Percentiles rank a stretch among this genome's conserved stretches.
Conservation (phyloP, 2,797 vertebrate genomes). For the Eleutherodactylus coqui region DNA sequence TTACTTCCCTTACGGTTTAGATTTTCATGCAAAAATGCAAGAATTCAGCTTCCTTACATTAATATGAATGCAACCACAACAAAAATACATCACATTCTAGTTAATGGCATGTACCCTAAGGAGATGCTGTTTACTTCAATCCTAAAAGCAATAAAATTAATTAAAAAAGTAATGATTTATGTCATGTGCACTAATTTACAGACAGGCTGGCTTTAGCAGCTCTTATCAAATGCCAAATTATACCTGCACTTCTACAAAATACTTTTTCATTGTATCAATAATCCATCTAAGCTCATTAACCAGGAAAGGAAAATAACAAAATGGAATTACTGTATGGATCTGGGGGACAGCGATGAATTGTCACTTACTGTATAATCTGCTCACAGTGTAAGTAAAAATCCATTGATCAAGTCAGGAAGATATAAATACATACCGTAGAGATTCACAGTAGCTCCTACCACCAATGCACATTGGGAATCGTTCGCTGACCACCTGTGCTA, state of each 20-base stretch:
- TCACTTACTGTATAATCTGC: constrained; percentile 34
- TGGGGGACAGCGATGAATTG: constrained; percentile 20
- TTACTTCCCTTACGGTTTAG: too few relatives aligned
- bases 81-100: background rate
- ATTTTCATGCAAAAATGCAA: background rate
- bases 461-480: background rate
- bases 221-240: background rate
- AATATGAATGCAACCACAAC: background rate
- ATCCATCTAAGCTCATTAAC: constrained; percentile 13
- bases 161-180: background rate
- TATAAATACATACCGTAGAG: background rate
- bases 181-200: background rate
- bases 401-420: constrained; percentile 10
- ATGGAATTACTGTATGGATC: background rate
- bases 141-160: background rate
- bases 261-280: constrained; percentile 1
- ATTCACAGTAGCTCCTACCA: background rate
- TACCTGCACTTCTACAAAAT: background rate
- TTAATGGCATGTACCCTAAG: background rate
- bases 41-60: background rate
- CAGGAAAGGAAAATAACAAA: background rate
- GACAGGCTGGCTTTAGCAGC: background rate
- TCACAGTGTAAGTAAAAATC: background rate
- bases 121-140: background rate
- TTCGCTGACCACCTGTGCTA: background rate